These are phyloP conservation scores for Pogoniulus pusillus DNA, from an alignment of 2,797 vertebrate genomes.

Conservation along the genomic window DNA sequence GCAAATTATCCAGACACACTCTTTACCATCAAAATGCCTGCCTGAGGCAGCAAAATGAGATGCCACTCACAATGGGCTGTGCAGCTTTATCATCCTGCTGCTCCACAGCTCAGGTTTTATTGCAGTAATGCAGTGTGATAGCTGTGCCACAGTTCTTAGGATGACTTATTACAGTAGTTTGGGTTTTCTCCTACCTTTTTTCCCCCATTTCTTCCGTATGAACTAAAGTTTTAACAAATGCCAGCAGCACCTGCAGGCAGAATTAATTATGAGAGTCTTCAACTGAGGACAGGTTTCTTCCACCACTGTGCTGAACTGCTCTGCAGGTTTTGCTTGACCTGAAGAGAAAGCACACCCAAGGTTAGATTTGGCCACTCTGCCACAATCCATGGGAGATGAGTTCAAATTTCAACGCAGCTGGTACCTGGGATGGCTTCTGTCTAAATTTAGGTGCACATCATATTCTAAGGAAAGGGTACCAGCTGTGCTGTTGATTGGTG, in stretches of 20 bases:
- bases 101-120: background rate
- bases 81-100: background rate
- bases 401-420: rapidly evolving
- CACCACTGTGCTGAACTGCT: background rate
- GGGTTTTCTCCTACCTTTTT: background rate
- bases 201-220: background rate
- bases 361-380: background rate
- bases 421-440: background rate
- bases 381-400: background rate
- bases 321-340: background rate
- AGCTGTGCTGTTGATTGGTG: background rate
- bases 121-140: rapidly evolving
- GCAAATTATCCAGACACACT: background rate
- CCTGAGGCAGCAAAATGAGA: background rate
- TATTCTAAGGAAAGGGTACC: background rate
- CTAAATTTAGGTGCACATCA: background rate
- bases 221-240: background rate
- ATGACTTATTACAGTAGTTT: background rate
- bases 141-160: background rate
- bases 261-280: background rate
- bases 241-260: background rate
- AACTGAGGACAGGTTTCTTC: background rate
- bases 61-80: background rate
- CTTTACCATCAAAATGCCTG: background rate
- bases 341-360: background rate